phyloP scores from a whole-genome alignment of 2,113 vertebrate genomes.

The Lanius collurio region DNA sequence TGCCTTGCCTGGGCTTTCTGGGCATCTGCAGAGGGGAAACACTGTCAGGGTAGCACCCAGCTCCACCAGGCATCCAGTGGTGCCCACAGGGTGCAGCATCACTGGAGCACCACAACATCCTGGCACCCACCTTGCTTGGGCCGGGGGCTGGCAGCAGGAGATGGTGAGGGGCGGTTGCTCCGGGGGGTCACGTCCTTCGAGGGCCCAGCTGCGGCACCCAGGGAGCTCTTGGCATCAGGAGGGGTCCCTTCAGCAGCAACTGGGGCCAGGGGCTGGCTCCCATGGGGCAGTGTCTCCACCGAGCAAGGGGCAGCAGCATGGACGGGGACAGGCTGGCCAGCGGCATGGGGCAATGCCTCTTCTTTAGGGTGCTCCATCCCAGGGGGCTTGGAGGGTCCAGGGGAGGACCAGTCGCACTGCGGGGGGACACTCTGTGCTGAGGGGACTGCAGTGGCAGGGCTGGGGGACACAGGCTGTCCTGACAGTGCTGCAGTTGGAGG shows the following conservation, averaged over 20 bases:
- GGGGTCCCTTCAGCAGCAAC: not conserved
- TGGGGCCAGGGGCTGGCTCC: not conserved
- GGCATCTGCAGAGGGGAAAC: slow-evolving; percentile 72
- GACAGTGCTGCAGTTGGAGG: not conserved
- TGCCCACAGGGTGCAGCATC: not conserved
- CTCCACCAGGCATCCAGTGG: rapidly evolving
- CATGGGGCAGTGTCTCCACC: rapidly evolving
- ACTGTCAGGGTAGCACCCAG: rapidly evolving
- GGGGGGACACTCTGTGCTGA: not conserved
- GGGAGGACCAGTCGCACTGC: rapidly evolving
- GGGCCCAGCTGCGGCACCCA: rapidly evolving
- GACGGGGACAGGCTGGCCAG: not conserved
- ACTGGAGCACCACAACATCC: rapidly evolving
- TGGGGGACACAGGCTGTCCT: not conserved
- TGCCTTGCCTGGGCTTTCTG: slow-evolving; percentile 90
- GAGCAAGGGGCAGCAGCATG: not conserved
- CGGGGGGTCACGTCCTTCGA: not conserved
- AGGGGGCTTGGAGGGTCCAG: rapidly evolving
- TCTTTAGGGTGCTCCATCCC: not conserved
- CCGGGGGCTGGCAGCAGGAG: slow-evolving; percentile 38
- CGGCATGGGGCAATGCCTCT: not conserved
- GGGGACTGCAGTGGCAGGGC: not conserved
- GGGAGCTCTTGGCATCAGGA: not conserved
- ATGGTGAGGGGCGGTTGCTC: not conserved
- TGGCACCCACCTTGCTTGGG: slow-evolving; percentile 70